These are phyloP conservation scores for Neuroscelio doddi DNA, from an alignment of 2,888 invertebrate species.

Conservation along the genomic window DNA sequence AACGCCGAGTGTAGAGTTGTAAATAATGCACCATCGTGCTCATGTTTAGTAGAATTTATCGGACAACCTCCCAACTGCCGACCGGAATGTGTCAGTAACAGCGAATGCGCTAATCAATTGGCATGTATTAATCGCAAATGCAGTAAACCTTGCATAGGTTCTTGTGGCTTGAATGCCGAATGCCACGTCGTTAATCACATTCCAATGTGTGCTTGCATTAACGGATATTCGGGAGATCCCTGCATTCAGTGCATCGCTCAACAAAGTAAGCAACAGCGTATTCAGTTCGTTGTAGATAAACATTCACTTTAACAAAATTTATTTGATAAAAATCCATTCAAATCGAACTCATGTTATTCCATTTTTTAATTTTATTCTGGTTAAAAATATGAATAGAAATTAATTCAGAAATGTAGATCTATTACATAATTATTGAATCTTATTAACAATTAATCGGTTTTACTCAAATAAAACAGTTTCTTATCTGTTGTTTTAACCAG, in stretches of 20 bases:
- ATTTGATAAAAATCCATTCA: no score
- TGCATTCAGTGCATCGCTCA: constrained; percentile 56
- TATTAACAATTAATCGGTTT: no score
- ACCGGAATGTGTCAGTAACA: constrained; percentile 71
- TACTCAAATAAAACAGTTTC: neutral
- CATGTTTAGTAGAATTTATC: constrained; percentile 72
- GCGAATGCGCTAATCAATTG: constrained; percentile 70
- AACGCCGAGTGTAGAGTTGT: constrained; percentile 74
- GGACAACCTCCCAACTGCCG: constrained; percentile 73
- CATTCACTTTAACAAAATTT: no score
- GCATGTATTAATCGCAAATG: constrained; percentile 69
- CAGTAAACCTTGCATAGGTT: constrained; percentile 64
- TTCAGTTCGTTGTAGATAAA: no score
- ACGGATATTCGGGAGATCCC: constrained; percentile 68
- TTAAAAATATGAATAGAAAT: no score
- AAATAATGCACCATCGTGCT: constrained; percentile 74
- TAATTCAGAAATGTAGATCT: neutral
- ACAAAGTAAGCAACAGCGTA: constrained; percentile 54
- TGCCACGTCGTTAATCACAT: constrained; percentile 82
- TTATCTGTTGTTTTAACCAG: neutral
- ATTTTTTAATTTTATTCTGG: no score
- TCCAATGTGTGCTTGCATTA: constrained; percentile 69
- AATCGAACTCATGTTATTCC: no score
- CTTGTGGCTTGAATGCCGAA: constrained; percentile 65
- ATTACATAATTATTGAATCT: neutral